Evolutionary conservation across 2,888 invertebrate genomes (phyloP).

Genomic region (Heliconius aoede): DNA sequence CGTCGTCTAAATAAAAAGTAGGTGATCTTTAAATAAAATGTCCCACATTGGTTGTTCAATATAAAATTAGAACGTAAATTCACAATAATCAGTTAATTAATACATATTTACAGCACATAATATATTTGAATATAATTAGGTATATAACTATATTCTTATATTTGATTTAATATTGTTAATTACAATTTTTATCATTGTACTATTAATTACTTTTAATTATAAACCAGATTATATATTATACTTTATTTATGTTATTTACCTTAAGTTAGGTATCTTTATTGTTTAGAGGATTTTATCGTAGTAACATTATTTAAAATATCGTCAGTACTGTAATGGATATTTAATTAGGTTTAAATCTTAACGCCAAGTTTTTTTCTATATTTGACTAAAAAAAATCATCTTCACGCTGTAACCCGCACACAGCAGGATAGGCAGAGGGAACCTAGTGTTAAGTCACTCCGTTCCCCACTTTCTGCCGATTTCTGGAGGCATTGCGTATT

Average conservation of each 20-base stretch:
- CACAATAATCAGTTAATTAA: not conserved
- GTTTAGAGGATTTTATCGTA: not conserved
- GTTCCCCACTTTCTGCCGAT: no score
- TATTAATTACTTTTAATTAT: slow-evolving; percentile 1
- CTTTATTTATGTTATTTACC: not conserved
- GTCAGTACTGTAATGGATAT: not conserved
- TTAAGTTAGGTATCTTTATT: not conserved
- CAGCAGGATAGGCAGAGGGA: no score
- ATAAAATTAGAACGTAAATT: not conserved
- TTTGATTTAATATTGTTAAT: not conserved
- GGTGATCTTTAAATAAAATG: not conserved
- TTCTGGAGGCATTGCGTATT: no score
- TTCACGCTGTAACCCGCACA: no score
- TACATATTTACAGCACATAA: no score
- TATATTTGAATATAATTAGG: not conserved
- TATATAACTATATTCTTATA: not conserved
- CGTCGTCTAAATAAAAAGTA: not conserved
- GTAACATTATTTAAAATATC: no score
- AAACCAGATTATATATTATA: not conserved
- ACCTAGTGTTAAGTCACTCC: no score
- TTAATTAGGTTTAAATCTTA: not conserved
- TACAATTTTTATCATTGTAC: not conserved
- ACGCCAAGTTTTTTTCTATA: not conserved
- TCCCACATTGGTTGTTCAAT: not conserved
- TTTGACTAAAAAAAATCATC: not conserved